Base-by-base conservation (phyloP, 1,140 invertebrate genomes). In the Lanistes nyassanus region DNA sequence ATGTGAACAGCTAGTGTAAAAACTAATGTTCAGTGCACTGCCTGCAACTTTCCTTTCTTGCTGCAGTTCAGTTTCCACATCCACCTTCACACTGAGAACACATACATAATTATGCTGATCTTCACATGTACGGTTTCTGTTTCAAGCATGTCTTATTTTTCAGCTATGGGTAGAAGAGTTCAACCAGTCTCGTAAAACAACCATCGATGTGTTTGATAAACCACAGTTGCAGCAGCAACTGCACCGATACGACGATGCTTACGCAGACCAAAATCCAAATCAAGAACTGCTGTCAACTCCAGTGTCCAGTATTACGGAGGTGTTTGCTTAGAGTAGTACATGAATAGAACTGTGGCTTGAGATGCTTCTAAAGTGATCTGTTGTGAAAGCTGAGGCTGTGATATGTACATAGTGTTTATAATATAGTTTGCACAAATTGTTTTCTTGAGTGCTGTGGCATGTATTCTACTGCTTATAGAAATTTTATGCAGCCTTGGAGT, bases 121-220 rank as follows among this genome's bases (percentile, higher is more conserved):
- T n/a, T n/a, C n/a, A n/a, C n/a, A n/a, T n/a, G n/a, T n/a, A n/a
- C n/a, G n/a, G n/a, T n/a, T n/a, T n/a, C n/a, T n/a, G n/a, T n/a
- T n/a, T n/a, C n/a, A n/a, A n/a, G n/a, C n/a, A n/a, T n/a, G n/a
- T n/a, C 3, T n/a, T 60, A 19, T 71, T n/a, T 70, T 67, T 39
- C 37, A 82, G 81, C 26, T 67, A 19, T 84, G 82, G 82, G 51
- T 82, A 5, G 76, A 81, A 34, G 82, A 84, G 55, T 80, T 81
- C 16, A 60, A 79, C 3, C 56, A 71, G 0, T 53, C 69, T 19
- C 76, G 80, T 53, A 58, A 79, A 16, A 76, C 75, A 16, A 73
- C 71, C 0, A 81, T 81, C 16, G 55, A 76, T 13, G 76, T 47
- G 6, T 55, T 81, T 39, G 77, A 78, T 29, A 60, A 78, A 51